Base-by-base conservation (phyloP, 53 echinoderm and acorn worm species). In the Zoroaster sp. region DNA sequence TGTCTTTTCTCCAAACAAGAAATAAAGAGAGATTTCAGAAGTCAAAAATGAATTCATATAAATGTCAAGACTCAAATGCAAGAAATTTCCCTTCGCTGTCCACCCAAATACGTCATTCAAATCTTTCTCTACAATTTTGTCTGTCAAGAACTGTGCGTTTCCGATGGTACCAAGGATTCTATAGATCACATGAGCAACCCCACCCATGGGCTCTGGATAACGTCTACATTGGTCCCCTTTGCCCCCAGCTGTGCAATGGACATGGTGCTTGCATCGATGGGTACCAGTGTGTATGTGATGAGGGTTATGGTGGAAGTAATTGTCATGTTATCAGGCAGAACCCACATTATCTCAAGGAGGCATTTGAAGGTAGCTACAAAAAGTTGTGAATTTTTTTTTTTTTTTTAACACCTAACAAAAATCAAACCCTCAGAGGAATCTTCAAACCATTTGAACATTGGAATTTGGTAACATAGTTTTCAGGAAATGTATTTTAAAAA, bases 161-260 rank as follows among this genome's bases (percentile, higher is more conserved):
- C 91, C 91, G 98, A 41, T 97, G 98, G 98, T 92, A 94, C 89
- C 98, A 97, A 51, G 98, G 98, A 14, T 90, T 89, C 78, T 97
- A 87, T 72, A 31, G 72, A 38, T 78, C 71, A 5, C 83, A 45
- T 45, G 93, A 93, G 33, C 83, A 74, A 42, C 93, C 94, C 25
- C 94, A 86, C 34, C 89, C 91, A 12, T 97, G 98, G 98, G 98
- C 94, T 18, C 88, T 97, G 12, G 95, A 97, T 83, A 93, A 94
- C 47, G 80, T 97, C 40, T 97, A 97, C 94, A 95, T 97, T 40
- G 98, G 98, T 59, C 94, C 94, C 41, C 79, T 69, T 18, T 97
- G 98, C 67, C 94, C 94, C 14, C 30, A 88, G 12, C 76, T 82
- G 69, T 95, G 95, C 73, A 88, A 81, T 78, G 98, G 95, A 6